These are phyloP conservation scores for Pseudanteris insignis DNA, from an alignment of 2,888 invertebrate species.

Conservation along the genomic window DNA sequence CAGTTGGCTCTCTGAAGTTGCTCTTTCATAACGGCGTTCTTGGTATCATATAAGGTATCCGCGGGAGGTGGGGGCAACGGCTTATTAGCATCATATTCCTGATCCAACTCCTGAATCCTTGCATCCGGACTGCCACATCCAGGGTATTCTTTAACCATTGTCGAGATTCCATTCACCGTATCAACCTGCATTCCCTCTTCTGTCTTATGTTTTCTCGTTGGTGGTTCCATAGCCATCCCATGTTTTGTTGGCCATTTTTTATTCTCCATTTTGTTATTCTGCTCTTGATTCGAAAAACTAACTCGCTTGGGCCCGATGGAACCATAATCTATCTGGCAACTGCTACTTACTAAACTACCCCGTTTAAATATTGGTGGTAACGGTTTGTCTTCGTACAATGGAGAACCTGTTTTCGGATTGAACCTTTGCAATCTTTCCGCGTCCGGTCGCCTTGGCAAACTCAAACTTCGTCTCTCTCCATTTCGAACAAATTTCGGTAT, in stretches of 20 bases:
- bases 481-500: conserved; percentile 65
- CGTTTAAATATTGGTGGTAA: conserved; percentile 68
- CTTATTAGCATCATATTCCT: conserved; percentile 62
- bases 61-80: conserved; percentile 65
- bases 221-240: conserved; percentile 63
- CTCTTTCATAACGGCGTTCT: conserved; percentile 45
- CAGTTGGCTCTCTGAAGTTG: conserved; percentile 11
- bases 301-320: conserved; percentile 67
- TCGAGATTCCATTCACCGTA: too few relatives aligned
- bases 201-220: conserved; percentile 55
- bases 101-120: conserved; percentile 27
- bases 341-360: conserved; percentile 67
- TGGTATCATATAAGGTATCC: conserved; percentile 40
- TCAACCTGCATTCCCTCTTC: too few relatives aligned
- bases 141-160: too few relatives aligned
- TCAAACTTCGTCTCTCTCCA: conserved; percentile 63
- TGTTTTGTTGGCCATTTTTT: conserved; percentile 68
- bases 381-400: conserved; percentile 48
- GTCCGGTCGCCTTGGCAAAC: conserved; percentile 56
- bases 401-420: conserved; percentile 28
- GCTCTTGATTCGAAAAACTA: conserved; percentile 66
- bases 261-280: conserved; percentile 45
- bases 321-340: conserved; percentile 60
- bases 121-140: conserved; percentile 7
- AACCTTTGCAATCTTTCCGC: conserved; percentile 1